Conservation (phyloP, 2,888 invertebrate species). For the Phaedon cochleariae region DNA sequence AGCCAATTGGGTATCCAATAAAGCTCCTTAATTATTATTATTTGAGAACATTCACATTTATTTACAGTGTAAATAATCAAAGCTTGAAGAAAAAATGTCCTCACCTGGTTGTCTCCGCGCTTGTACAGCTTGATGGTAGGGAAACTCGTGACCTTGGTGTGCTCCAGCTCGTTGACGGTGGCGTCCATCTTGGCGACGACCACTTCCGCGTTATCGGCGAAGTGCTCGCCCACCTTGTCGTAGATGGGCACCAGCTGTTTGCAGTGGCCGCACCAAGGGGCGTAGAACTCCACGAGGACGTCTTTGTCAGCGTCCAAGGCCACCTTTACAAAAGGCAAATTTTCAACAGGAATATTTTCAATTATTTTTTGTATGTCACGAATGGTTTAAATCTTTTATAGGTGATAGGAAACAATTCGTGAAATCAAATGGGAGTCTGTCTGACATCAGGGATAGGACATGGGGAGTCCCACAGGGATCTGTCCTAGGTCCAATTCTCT, state of each 20-base stretch:
- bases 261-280: conserved; percentile 99
- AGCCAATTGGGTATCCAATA: too few relatives aligned
- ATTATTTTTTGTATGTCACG: too few relatives aligned
- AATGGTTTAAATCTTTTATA: too few relatives aligned
- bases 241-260: conserved; percentile 97
- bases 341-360: too few relatives aligned
- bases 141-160: conserved; percentile 93
- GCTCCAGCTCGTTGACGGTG: conserved; percentile 96
- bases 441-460: too few relatives aligned
- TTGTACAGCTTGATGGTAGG: conserved; percentile 95
- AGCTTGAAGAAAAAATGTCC: background rate
- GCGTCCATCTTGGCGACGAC: conserved; percentile 99
- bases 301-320: conserved; percentile 87
- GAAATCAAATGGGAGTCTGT: too few relatives aligned
- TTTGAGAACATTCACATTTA: too few relatives aligned
- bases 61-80: too few relatives aligned
- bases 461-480: too few relatives aligned
- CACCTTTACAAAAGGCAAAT: conserved; percentile 69
- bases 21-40: too few relatives aligned
- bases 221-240: conserved; percentile 87
- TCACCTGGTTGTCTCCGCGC: conserved; percentile 84
- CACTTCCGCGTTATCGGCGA: conserved; percentile 80
- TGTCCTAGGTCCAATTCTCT: too few relatives aligned
- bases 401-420: too few relatives aligned
- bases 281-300: conserved; percentile 99